These are phyloP conservation scores for Cheilosia impressa DNA, from an alignment of 2,888 invertebrate species.

Conservation along the genomic window DNA sequence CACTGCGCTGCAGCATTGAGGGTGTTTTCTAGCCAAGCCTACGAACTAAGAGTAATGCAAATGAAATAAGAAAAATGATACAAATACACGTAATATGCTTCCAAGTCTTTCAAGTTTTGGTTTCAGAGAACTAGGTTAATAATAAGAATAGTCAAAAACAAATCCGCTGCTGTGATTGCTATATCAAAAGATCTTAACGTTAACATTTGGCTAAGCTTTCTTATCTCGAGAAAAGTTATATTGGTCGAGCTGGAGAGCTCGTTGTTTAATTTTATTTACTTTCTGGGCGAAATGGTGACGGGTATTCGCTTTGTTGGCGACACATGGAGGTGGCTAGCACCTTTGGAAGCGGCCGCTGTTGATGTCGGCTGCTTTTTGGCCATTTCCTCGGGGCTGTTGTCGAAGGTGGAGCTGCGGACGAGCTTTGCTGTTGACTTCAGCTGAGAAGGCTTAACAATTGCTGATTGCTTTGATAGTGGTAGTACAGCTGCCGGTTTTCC, in stretches of 20 bases:
- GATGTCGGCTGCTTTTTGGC: constrained; percentile 33
- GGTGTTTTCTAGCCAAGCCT: constrained; percentile 29
- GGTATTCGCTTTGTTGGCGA: constrained; percentile 69
- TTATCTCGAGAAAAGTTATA: constrained; percentile 34
- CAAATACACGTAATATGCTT: constrained; percentile 62
- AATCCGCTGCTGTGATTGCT: constrained; percentile 64
- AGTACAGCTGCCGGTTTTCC: constrained; percentile 24
- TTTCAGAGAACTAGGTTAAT: constrained; percentile 47
- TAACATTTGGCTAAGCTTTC: constrained; percentile 74
- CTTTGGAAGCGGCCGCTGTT: constrained; percentile 39
- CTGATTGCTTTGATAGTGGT: constrained; percentile 22
- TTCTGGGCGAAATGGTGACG: constrained; percentile 56
- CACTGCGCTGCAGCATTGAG: constrained; percentile 40
- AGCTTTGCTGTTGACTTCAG: constrained; percentile 72
- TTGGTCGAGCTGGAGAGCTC: constrained; percentile 16
- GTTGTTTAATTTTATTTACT: constrained; percentile 36
- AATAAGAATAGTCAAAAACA: constrained; percentile 45
- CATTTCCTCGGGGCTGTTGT: constrained; percentile 78
- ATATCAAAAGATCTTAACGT: constrained; percentile 67
- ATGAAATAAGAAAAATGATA: constrained; percentile 47
- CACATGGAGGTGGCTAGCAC: constrained; percentile 45
- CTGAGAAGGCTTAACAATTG: constrained; percentile 35
- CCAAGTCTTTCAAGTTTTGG: constrained; percentile 73
- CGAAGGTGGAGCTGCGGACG: constrained; percentile 83
- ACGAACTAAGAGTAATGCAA: constrained; percentile 53